Base-by-base conservation (phyloP, 1,140 invertebrate genomes). In the Ceratina japonica region DNA sequence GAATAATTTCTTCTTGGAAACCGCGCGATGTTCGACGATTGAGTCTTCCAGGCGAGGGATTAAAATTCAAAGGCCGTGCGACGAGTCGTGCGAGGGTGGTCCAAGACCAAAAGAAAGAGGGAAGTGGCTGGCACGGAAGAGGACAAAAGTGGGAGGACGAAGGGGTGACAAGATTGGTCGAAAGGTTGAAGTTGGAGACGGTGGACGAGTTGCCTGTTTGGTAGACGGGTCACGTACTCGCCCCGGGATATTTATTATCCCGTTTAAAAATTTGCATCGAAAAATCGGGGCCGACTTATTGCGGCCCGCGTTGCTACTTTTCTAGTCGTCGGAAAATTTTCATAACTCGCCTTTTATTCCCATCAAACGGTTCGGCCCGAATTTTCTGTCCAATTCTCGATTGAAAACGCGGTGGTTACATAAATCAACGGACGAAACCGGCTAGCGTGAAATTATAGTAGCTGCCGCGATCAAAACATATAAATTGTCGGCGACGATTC, bases 181-280 rank as follows among this genome's bases (percentile, higher is more conserved):
- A 49, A 64, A 52, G 59, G 22, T 15, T 22, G 59, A 52, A 49
- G 22, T 15, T 22, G 59, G 54, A 56, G 54, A 5, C 3, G 15
- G 12, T n/a, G 58, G 70, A 51, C 37, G 8, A 51, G 54, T 7
- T 31, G 61, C 31, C 75, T 76, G 49, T 83, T 75, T 62, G 51
- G 76, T 27, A 76, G 71, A 78, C 82, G 44, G 58, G 66, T 85
- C 63, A 79, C 72, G 73, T 66, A 72, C 15, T 20, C n/a, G 56
- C 49, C 18, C 24, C 56, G 22, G 62, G 79, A 82, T 86, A 87
- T 87, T 84, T 85, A 87, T 87, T 87, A 84, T 87, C 80, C 80
- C 63, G 79, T 84, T 87, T 80, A 84, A 86, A 86, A 76, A 86
- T 87, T 87, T 84, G 76, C 86, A 86, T 87, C 70, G 75, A 70